Percentiles rank a stretch among this genome's conserved stretches.
These are phyloP conservation scores for Brachypodius melanocephalos DNA, from an alignment of 2,113 vertebrate genomes.

Conservation along the genomic window DNA sequence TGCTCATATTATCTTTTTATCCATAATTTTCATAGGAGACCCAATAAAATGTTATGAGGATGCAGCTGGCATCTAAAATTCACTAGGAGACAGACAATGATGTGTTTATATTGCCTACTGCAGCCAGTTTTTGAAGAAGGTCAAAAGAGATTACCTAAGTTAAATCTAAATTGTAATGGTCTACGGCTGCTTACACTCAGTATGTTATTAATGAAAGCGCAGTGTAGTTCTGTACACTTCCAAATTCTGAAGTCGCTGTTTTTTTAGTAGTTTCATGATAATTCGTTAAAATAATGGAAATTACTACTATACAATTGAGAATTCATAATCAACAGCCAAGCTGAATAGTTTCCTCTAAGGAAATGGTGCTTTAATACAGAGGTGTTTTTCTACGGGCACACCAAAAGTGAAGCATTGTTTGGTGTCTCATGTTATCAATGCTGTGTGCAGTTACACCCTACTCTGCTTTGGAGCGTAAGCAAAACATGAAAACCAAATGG, in stretches of 20 bases:
- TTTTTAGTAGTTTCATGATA: neutral
- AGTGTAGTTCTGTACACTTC: neutral
- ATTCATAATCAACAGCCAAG: neutral
- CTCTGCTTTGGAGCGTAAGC: neutral
- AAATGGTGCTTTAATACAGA: neutral
- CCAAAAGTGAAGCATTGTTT: neutral
- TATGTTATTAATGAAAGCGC: slow-evolving; percentile 12
- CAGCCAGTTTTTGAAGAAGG: slow-evolving; percentile 16
- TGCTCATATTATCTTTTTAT: slow-evolving; percentile 34
- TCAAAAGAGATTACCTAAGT: slow-evolving; percentile 39
- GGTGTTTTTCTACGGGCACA: neutral
- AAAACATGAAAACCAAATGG: neutral
- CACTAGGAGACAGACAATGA: neutral
- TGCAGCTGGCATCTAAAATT: slow-evolving; percentile 36
- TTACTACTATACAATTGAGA: neutral
- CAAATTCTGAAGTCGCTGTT: neutral
- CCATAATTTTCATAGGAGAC: slow-evolving; percentile 43
- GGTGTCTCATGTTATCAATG: fast-evolving
- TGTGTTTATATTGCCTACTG: neutral
- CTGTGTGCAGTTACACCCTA: neutral
- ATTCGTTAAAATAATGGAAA: neutral
- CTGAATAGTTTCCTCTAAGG: neutral
- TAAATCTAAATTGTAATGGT: slow-evolving; percentile 1
- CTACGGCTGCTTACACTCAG: neutral
- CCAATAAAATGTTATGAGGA: slow-evolving; percentile 38